A percentile compares a stretch with the other conserved stretches of the same genome.
Conservation (phyloP, 2,797 vertebrate species). For the Gila robusta region DNA sequence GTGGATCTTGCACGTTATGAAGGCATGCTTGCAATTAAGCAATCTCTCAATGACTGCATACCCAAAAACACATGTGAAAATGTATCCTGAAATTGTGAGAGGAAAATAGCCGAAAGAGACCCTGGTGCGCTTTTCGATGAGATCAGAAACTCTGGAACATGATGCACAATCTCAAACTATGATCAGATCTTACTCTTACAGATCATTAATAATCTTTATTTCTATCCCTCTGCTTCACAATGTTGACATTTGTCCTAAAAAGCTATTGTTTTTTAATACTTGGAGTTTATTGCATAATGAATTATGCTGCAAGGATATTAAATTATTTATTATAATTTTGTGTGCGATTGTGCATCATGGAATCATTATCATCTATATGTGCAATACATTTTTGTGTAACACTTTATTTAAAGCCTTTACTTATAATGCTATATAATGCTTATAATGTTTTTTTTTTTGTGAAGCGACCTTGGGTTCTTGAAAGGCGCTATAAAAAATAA, state of each 20-base stretch:
- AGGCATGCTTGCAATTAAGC: conserved; percentile 26
- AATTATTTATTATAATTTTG: not conserved
- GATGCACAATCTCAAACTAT: not conserved
- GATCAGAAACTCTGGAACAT: conserved; percentile 19
- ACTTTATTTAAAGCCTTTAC: not conserved
- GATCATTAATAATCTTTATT: not conserved
- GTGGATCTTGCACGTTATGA: not conserved
- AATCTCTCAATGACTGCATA: conserved; percentile 34
- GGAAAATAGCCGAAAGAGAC: conserved; percentile 37
- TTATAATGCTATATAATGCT: not conserved
- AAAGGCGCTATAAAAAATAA: too few species aligned
- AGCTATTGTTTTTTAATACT: not conserved
- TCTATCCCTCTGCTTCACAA: not conserved
- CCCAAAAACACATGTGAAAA: conserved; percentile 32
- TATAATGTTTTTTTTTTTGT: too few species aligned
- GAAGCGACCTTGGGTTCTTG: too few species aligned
- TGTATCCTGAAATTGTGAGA: conserved; percentile 20
- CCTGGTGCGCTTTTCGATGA: not conserved
- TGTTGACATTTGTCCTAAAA: not conserved
- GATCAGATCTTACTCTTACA: too few species aligned
- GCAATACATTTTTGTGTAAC: not conserved
- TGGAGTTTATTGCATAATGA: not conserved
- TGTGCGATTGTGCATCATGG: not conserved
- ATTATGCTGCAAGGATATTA: not conserved
- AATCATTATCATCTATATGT: not conserved